Conservation (phyloP, 2,888 invertebrate genomes). For the Drosophila formosana region DNA sequence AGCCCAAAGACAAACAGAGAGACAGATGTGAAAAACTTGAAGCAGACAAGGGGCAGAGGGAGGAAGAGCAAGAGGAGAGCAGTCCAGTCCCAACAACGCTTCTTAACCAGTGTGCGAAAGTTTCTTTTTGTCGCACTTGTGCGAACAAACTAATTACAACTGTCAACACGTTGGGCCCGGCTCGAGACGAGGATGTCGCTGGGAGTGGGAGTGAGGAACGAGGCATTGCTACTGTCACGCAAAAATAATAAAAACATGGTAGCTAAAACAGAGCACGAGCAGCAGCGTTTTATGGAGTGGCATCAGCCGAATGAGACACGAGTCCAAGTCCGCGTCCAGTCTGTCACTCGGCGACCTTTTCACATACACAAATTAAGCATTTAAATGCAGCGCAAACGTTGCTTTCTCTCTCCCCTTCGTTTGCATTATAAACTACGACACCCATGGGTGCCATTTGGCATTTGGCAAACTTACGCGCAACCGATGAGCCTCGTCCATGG, state of each 20-base stretch:
- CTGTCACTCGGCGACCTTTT: slow-evolving; percentile 29
- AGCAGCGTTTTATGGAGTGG: slow-evolving; percentile 62
- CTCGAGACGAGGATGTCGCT: neutral
- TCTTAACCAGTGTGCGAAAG: slow-evolving; percentile 58
- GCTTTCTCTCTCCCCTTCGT: neutral
- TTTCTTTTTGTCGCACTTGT: slow-evolving; percentile 79
- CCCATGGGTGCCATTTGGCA: slow-evolving; percentile 34
- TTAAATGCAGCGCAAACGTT: slow-evolving; percentile 49
- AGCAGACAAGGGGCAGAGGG: slow-evolving; percentile 7
- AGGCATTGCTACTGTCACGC: slow-evolving; percentile 53
- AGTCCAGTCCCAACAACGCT: slow-evolving; percentile 39
- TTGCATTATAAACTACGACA: slow-evolving; percentile 4
- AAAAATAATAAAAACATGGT: slow-evolving; percentile 52
- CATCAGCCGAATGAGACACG: slow-evolving; percentile 49
- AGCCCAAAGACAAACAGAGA: slow-evolving; percentile 32
- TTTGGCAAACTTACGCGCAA: slow-evolving; percentile 89
- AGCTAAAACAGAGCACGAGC: slow-evolving; percentile 37
- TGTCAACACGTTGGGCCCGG: slow-evolving; percentile 72
- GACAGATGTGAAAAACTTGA: slow-evolving; percentile 54
- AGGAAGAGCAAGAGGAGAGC: too few species aligned
- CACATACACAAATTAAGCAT: slow-evolving; percentile 63
- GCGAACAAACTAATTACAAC: slow-evolving; percentile 81
- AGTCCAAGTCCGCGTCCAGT: slow-evolving; percentile 8
- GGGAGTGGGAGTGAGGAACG: neutral
- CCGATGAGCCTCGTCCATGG: slow-evolving; percentile 94